Percentiles rank a stretch among this genome's conserved stretches.
These are phyloP conservation scores for Podocnemis expansa DNA, from an alignment of 2,113 vertebrate genomes.

Conservation along the genomic window DNA sequence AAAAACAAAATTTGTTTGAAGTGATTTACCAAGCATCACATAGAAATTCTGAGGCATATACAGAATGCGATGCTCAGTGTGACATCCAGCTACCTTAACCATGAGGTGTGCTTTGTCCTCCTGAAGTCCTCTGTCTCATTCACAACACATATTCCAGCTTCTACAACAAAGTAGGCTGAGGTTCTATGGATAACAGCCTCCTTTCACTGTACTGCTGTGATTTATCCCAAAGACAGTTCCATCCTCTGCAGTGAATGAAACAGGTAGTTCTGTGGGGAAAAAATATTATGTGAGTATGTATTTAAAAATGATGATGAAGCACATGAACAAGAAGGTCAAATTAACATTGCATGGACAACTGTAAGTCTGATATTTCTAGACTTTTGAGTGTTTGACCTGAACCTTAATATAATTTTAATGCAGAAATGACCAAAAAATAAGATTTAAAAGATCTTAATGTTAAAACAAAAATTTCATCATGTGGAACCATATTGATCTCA, in stretches of 20 bases:
- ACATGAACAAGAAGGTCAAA: background rate
- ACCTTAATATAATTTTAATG: too few species aligned
- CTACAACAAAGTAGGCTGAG: background rate
- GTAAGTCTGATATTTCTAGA: too few species aligned
- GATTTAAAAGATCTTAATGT: too few species aligned
- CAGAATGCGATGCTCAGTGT: background rate
- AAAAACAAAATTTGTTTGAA: background rate
- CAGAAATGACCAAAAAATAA: too few species aligned
- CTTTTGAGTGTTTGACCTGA: too few species aligned
- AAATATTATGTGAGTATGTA: background rate
- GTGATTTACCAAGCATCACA: background rate
- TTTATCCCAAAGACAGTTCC: background rate
- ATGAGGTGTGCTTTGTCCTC: background rate
- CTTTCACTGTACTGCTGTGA: background rate
- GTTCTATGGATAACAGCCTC: fast-evolving
- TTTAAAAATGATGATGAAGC: background rate
- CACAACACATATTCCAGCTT: background rate
- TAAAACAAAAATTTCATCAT: too few species aligned
- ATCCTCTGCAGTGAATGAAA: background rate
- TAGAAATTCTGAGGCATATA: background rate
- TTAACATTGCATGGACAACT: too few species aligned
- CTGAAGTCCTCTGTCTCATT: background rate
- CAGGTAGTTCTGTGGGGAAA: background rate
- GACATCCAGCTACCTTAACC: background rate
- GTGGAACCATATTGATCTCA: too few species aligned